phyloP scores from a whole-genome alignment of 2,888 invertebrate genomes.

The Vandiemenella viatica region DNA sequence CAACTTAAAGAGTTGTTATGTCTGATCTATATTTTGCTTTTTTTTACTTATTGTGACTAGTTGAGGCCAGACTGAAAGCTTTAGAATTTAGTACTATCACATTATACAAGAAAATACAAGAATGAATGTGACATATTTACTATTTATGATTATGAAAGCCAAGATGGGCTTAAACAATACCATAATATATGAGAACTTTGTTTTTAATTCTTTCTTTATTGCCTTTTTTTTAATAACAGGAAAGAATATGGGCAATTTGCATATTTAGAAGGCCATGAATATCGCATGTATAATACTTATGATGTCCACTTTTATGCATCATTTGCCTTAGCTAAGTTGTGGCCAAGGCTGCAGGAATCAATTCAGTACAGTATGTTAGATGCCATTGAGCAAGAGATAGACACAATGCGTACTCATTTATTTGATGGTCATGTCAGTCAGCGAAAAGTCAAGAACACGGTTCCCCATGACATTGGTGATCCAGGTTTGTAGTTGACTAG shows the following conservation, averaged over 20 bases:
- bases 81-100: too few relatives aligned
- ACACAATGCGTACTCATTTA: slow-evolving; percentile 43
- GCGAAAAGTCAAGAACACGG: slow-evolving; percentile 60
- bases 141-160: too few relatives aligned
- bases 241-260: slow-evolving; percentile 71
- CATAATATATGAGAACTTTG: neutral
- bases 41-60: too few relatives aligned
- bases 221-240: neutral
- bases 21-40: too few relatives aligned
- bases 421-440: slow-evolving; percentile 57
- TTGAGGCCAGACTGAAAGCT: too few relatives aligned
- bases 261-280: slow-evolving; percentile 91
- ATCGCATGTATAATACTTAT: slow-evolving; percentile 92
- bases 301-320: slow-evolving; percentile 96
- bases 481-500: slow-evolving; percentile 41
- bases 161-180: neutral
- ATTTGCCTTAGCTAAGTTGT: slow-evolving; percentile 72
- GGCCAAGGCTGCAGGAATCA: slow-evolving; percentile 74
- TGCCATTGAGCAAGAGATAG: slow-evolving; percentile 44
- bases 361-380: slow-evolving; percentile 69
- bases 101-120: too few relatives aligned
- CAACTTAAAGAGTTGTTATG: too few relatives aligned
- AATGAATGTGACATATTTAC: too few relatives aligned
- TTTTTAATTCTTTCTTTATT: neutral
- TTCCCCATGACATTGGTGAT: slow-evolving; percentile 89